Evolutionary conservation across 2,888 invertebrate genomes (phyloP).

Genomic region (Anaspis maculata): DNA sequence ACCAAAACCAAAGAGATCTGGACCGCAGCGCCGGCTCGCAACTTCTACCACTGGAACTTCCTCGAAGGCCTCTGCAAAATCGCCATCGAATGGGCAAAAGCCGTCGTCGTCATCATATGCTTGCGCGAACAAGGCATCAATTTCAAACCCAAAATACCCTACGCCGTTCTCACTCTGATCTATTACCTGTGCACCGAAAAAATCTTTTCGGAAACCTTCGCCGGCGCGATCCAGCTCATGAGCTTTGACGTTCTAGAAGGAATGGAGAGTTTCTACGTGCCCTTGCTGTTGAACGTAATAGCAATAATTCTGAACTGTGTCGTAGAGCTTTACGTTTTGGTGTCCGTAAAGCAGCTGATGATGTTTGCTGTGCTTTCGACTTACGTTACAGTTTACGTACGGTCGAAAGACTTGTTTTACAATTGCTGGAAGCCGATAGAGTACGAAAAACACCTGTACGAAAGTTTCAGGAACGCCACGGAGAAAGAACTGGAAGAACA

Average conservation of each 20-base stretch:
- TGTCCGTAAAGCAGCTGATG: conserved; percentile 1
- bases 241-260: conserved; percentile 58
- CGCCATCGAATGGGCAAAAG: conserved; percentile 70
- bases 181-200: conserved; percentile 66
- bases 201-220: conserved; percentile 56
- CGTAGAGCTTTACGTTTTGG: conserved; percentile 3
- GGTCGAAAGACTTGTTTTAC: conserved; percentile 32
- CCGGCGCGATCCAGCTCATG: conserved; percentile 48
- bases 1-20: conserved; percentile 33
- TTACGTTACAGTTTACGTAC: conserved; percentile 36
- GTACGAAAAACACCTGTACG: conserved; percentile 30
- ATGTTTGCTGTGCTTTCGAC: conserved; percentile 21
- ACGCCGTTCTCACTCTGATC: conserved; percentile 54
- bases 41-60: conserved; percentile 16
- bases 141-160: conserved; percentile 56
- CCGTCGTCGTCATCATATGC: conserved; percentile 51
- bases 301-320: conserved; percentile 39
- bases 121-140: conserved; percentile 64
- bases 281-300: conserved; percentile 52
- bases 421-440: conserved; percentile 32
- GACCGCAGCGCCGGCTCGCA: conserved; percentile 19
- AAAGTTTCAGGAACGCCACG: conserved; percentile 48
- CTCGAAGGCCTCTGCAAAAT: conserved; percentile 48
- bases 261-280: conserved; percentile 60
- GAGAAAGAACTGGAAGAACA: conserved; percentile 55